Conservation (phyloP, 2,113 vertebrate genomes). For the Osmerus eperlanus region DNA sequence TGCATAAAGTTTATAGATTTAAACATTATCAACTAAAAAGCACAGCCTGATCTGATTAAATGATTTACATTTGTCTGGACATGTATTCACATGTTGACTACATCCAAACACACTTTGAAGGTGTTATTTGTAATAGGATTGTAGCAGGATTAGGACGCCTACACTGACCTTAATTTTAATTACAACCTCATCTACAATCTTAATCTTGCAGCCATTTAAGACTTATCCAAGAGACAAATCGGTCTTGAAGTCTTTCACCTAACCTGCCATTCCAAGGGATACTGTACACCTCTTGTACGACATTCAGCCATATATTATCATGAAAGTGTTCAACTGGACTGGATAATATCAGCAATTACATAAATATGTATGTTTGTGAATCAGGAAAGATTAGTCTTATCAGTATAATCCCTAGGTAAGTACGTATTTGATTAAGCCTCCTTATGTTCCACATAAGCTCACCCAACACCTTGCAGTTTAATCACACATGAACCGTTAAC, state of each 20-base stretch:
- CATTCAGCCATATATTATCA: neutral
- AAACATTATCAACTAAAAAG: too few relatives aligned
- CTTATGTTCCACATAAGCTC: neutral
- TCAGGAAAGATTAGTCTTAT: neutral
- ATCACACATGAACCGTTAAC: neutral
- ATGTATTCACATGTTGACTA: neutral
- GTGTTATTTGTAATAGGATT: constrained; percentile 3
- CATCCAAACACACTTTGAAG: neutral
- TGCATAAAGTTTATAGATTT: too few relatives aligned
- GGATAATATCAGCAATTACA: neutral
- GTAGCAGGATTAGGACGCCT: neutral
- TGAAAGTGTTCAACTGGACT: too few relatives aligned
- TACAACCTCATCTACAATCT: neutral
- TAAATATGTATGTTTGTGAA: too few relatives aligned
- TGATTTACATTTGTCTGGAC: too few relatives aligned
- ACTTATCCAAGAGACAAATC: neutral
- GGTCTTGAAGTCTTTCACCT: neutral
- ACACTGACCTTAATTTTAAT: neutral
- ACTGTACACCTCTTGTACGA: neutral
- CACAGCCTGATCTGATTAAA: too few relatives aligned
- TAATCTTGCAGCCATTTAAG: neutral
- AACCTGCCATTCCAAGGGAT: neutral
- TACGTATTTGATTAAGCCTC: neutral
- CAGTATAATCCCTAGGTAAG: neutral
- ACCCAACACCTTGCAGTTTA: neutral